phyloP scores from a whole-genome alignment of 1,140 invertebrate genomes.

The Microplitis mediator region DNA sequence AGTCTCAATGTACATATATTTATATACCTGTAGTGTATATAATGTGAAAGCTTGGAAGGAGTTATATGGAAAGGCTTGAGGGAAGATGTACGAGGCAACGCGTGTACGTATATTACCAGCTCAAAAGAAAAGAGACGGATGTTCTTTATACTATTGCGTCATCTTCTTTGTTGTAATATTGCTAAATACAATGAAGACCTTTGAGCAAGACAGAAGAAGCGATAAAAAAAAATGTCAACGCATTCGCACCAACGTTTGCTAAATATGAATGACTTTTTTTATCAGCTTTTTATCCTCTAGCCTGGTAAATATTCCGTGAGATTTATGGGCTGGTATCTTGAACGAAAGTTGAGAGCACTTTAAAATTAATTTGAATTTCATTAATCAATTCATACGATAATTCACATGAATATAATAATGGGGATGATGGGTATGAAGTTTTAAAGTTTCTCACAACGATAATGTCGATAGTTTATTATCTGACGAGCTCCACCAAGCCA shows the following conservation, averaged over 20 bases:
- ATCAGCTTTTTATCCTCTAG: no score
- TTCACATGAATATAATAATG: background rate
- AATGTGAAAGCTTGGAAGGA: background rate
- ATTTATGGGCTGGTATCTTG: no score
- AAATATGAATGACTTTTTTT: no score
- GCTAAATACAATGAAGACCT: slow-evolving; percentile 30
- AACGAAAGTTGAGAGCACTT: no score
- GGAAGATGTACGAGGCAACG: background rate
- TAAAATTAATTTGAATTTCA: background rate
- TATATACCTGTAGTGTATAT: no score
- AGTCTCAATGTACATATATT: no score
- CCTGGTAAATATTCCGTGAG: background rate
- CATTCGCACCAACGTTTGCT: no score
- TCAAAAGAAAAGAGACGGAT: background rate
- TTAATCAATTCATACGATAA: background rate
- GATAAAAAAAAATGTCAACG: no score
- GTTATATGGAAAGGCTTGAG: background rate
- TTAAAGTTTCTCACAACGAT: slow-evolving; percentile 7
- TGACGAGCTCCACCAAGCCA: slow-evolving; percentile 7
- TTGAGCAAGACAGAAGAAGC: background rate
- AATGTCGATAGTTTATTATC: slow-evolving; percentile 19
- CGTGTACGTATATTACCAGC: background rate
- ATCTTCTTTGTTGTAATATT: slow-evolving; percentile 21
- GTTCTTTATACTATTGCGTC: background rate
- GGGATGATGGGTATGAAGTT: background rate